Conservation (phyloP, 2,113 vertebrate genomes). For the Neogobius melanostomus region DNA sequence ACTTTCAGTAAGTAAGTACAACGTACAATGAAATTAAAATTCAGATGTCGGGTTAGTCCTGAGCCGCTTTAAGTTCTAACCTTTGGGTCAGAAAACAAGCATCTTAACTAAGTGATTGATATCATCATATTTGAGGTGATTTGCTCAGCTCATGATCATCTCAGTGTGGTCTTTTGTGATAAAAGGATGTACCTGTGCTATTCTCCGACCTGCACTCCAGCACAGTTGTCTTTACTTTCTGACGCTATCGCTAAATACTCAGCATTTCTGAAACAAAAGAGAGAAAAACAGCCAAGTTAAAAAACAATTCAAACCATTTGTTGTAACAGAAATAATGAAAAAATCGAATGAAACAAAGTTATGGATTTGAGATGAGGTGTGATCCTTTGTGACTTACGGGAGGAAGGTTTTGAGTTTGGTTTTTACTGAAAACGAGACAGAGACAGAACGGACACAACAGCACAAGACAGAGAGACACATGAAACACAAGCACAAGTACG, state of each 20-base stretch:
- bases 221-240: slow-evolving; percentile 89
- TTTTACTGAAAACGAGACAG: slow-evolving; percentile 52
- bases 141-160: too few relatives aligned
- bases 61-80: too few relatives aligned
- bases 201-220: slow-evolving; percentile 86
- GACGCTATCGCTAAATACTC: slow-evolving; percentile 90
- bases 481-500: slow-evolving; percentile 37
- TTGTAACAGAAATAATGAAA: slow-evolving; percentile 14
- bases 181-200: slow-evolving; percentile 74
- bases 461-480: slow-evolving; percentile 34
- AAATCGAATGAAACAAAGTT: slow-evolving; percentile 11
- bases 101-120: too few relatives aligned
- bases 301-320: neutral
- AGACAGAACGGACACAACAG: slow-evolving; percentile 32
- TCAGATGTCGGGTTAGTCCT: too few relatives aligned
- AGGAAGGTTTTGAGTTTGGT: slow-evolving; percentile 56
- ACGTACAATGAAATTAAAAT: too few relatives aligned
- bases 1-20: too few relatives aligned
- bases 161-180: too few relatives aligned
- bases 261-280: slow-evolving; percentile 72
- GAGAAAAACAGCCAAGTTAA: neutral
- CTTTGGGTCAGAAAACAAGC: too few relatives aligned
- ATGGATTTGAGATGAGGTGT: slow-evolving; percentile 11
- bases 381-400: slow-evolving; percentile 49
- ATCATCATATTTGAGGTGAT: too few relatives aligned